A percentile compares a stretch with the other conserved stretches of the same genome.
These are phyloP conservation scores for Drosophila punjabiensis DNA, from an alignment of 1,140 invertebrate genomes.

Conservation along the genomic window DNA sequence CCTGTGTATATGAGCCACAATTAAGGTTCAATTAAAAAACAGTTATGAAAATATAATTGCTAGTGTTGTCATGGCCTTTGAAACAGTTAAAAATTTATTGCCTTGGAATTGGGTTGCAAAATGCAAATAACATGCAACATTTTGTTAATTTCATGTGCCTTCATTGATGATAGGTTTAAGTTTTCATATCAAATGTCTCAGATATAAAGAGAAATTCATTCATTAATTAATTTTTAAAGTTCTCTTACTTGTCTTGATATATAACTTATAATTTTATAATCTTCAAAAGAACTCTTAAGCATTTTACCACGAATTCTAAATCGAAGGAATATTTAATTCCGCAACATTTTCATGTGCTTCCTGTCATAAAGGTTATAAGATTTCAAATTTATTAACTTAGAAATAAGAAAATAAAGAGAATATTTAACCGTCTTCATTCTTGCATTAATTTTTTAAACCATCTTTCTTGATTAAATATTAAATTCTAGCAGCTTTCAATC, in stretches of 20 bases:
- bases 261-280: not conserved
- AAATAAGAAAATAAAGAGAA: no score
- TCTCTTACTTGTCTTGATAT: not conserved
- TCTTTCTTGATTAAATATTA: no score
- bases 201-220: no score
- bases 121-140: not conserved
- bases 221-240: no score
- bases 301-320: not conserved
- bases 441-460: no score
- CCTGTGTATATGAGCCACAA: not conserved
- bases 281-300: not conserved
- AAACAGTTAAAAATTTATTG: not conserved
- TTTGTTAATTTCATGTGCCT: not conserved
- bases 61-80: not conserved
- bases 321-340: no score
- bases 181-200: no score
- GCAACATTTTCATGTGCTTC: no score
- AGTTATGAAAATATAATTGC: not conserved
- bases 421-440: no score
- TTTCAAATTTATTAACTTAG: no score
- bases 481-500: not conserved
- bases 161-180: no score
- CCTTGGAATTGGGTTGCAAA: not conserved
- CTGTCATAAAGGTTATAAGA: no score
- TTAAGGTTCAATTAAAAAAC: not conserved